Percentiles rank a stretch among this genome's conserved stretches.
Evolutionary conservation across 2,113 vertebrate species (phyloP).

Genomic region (Myotis davidii): DNA sequence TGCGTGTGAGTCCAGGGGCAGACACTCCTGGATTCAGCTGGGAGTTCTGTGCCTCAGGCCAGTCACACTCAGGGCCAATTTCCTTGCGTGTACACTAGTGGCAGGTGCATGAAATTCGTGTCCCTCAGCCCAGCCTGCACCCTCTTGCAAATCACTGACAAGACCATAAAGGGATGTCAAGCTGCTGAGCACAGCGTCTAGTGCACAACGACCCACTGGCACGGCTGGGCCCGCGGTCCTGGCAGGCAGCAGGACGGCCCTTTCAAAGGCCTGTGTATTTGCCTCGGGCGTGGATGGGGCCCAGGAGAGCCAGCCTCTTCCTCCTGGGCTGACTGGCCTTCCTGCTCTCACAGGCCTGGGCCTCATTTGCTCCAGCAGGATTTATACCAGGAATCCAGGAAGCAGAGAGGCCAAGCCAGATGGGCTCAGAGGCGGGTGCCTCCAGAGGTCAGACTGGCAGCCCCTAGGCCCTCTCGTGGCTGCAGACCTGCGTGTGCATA

Average conservation of each 20-base stretch:
- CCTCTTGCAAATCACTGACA: no score
- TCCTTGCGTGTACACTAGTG: background rate
- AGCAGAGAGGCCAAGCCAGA: background rate
- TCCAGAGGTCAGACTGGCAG: background rate
- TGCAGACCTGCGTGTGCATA: background rate
- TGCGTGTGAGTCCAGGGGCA: background rate
- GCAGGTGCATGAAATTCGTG: no score
- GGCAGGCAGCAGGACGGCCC: background rate
- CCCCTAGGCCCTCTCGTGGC: rapidly evolving
- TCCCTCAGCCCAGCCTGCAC: no score
- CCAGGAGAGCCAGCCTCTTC: background rate
- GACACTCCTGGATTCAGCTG: background rate
- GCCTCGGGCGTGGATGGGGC: rapidly evolving
- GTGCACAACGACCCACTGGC: background rate
- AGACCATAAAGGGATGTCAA: background rate
- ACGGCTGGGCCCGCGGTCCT: background rate
- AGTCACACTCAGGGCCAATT: background rate
- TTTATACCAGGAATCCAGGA: background rate
- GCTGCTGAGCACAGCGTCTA: background rate
- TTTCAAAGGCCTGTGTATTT: background rate
- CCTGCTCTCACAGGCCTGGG: background rate
- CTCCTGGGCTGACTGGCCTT: background rate
- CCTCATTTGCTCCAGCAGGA: background rate
- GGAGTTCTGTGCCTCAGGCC: background rate
- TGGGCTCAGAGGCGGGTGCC: background rate